These are phyloP conservation scores for Willisornis vidua DNA, from an alignment of 2,113 vertebrate genomes.

Conservation along the genomic window DNA sequence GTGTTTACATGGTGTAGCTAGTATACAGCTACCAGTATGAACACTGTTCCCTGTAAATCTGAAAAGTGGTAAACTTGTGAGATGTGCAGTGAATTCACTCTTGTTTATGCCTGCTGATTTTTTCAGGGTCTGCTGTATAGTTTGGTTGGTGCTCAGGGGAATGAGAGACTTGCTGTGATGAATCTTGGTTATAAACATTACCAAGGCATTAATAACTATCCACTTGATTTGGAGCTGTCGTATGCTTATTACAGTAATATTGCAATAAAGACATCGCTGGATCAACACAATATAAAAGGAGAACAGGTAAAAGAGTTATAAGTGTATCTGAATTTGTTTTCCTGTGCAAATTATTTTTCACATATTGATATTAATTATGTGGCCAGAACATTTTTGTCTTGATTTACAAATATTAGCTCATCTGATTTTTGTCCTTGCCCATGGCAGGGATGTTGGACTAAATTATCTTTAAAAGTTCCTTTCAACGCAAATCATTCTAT, in stretches of 20 bases:
- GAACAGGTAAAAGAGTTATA: constrained; percentile 74
- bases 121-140: constrained; percentile 88
- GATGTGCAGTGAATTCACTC: background rate
- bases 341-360: background rate
- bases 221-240: constrained; percentile 82
- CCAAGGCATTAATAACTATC: constrained; percentile 86
- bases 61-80: background rate
- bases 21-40: background rate
- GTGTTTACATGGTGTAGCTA: background rate
- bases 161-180: constrained; percentile 86
- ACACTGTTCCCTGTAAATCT: background rate
- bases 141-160: constrained; percentile 84
- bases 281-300: constrained; percentile 74
- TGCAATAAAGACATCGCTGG: constrained; percentile 80
- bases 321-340: background rate
- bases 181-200: constrained; percentile 94
- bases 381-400: background rate
- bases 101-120: background rate
- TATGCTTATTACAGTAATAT: constrained; percentile 89
- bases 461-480: background rate
- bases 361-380: background rate
- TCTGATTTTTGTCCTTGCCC: background rate
- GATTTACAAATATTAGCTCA: background rate
- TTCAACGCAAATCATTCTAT: background rate
- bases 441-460: background rate